Evolutionary conservation across 2,113 vertebrate genomes (phyloP), one percentile per base, ranked within the genome.

Genomic region (Toxostoma redivivum): DNA sequence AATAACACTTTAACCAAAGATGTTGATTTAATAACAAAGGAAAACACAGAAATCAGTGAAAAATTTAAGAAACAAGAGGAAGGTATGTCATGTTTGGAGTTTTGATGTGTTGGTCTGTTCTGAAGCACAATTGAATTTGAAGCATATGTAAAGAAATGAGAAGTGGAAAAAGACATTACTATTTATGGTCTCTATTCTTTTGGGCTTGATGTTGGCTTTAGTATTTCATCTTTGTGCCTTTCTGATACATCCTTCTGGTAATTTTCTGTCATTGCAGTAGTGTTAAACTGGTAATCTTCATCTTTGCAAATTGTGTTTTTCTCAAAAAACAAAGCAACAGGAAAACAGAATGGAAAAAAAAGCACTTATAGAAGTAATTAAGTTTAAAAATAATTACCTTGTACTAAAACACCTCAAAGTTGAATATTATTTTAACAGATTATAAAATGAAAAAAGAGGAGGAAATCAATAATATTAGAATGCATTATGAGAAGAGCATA

Each of bases 1-100:
- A 99, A 99, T 93, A 99, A 95, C 96, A 98, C 98, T 40, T 98
- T 99, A 96, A 99, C 99, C 98, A 99, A 99, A 99, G 99, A 99
- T 78, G 98, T 98, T 90, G 99, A 99, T 97, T 98, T 97, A 96
- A 96, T 99, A 97, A 99, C 98, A 94, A 99, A 98, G 97, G 99
- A 99, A 97, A 99, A 99, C 96, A 80, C 98, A 5, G 99, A 99
- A 20, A 92, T 99, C 64, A 98, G 65, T 70, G 98, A 99, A 94
- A 99, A 98, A 94, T 94, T 99, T 35, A 98, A 77, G 72, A 95
- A 95, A 92, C 97, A 98, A 86, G 98, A 98, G 23, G 98, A 99
- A 98, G 99, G 99, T 99, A 98, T 64, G 79, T 71, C 2, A 12
- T 76, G 3, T 83, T 73, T 73, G n/a, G 48, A 71, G 23, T 65